A percentile compares a stretch with the other conserved stretches of the same genome.
These are phyloP conservation scores for Glossophaga mutica DNA, from an alignment of 2,797 vertebrate genomes.

Conservation along the genomic window DNA sequence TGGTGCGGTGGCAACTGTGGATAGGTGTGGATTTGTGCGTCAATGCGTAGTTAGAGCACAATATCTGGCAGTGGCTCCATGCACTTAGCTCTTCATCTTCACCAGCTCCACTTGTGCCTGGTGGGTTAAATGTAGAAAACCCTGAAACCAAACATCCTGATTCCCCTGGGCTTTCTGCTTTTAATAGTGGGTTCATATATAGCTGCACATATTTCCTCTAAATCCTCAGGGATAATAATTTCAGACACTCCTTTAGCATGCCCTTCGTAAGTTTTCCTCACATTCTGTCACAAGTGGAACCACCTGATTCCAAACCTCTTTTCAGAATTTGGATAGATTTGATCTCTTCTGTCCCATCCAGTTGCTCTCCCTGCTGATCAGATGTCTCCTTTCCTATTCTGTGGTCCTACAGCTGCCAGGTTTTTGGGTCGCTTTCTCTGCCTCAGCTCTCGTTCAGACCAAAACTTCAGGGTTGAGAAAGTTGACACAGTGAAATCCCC, in stretches of 20 bases:
- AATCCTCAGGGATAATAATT: constrained; percentile 26
- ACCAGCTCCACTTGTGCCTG: background rate
- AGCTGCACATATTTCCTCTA: constrained; percentile 22
- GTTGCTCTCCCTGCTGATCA: background rate
- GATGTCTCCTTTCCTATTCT: background rate
- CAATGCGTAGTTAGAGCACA: background rate
- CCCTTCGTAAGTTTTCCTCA: constrained; percentile 4
- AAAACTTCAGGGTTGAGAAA: background rate
- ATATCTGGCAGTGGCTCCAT: background rate
- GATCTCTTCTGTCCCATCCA: background rate
- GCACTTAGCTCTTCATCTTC: background rate
- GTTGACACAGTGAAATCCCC: background rate
- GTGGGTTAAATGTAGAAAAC: constrained; percentile 14
- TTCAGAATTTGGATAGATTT: background rate
- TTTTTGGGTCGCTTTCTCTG: background rate
- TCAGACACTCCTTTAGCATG: background rate
- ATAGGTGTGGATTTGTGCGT: background rate
- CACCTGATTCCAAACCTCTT: constrained; percentile 29
- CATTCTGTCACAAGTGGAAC: constrained; percentile 1
- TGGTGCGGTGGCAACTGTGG: background rate
- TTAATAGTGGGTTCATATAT: constrained; percentile 14
- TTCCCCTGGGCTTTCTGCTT: constrained; percentile 6
- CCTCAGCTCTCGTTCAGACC: background rate
- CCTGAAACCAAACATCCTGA: background rate
- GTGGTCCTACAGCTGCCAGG: background rate